phyloP scores from a whole-genome alignment of 2,888 invertebrate species.

The Limnephilus auricula region DNA sequence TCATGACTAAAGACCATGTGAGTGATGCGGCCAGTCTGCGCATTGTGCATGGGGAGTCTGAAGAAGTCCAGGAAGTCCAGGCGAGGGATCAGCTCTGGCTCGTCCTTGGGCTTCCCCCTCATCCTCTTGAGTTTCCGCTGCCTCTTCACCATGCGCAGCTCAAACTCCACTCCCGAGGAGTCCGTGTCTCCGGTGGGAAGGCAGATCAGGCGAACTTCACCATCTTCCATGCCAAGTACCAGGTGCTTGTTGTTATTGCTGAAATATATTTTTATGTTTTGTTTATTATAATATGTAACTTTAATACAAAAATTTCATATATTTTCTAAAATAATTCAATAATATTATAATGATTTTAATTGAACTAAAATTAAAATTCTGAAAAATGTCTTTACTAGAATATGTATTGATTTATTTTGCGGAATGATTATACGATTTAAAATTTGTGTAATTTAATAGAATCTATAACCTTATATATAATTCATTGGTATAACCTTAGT shows the following conservation, averaged over 20 bases:
- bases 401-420: too few species aligned
- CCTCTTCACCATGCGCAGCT: slow-evolving; percentile 42
- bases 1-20: slow-evolving; percentile 81
- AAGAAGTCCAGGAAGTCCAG: slow-evolving; percentile 80
- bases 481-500: too few species aligned
- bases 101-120: slow-evolving; percentile 76
- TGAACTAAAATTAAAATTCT: too few species aligned
- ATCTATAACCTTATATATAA: too few species aligned
- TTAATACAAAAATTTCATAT: too few species aligned
- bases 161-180: slow-evolving; percentile 41
- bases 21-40: slow-evolving; percentile 82
- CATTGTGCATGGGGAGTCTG: slow-evolving; percentile 86
- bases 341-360: too few species aligned
- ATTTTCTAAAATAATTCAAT: too few species aligned
- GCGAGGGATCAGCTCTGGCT: slow-evolving; percentile 74
- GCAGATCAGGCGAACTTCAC: slow-evolving; percentile 78
- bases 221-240: slow-evolving; percentile 80
- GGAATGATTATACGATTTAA: too few species aligned
- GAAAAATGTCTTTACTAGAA: too few species aligned
- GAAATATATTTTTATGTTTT: slow-evolving; percentile 63
- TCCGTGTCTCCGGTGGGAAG: slow-evolving; percentile 20
- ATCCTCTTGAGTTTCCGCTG: slow-evolving; percentile 68
- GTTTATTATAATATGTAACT: too few species aligned
- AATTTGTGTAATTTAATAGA: too few species aligned
- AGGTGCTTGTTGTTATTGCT: slow-evolving; percentile 76